These are phyloP conservation scores for Lasioglossum lativentre DNA, from an alignment of 2,888 invertebrate genomes.

Conservation along the genomic window DNA sequence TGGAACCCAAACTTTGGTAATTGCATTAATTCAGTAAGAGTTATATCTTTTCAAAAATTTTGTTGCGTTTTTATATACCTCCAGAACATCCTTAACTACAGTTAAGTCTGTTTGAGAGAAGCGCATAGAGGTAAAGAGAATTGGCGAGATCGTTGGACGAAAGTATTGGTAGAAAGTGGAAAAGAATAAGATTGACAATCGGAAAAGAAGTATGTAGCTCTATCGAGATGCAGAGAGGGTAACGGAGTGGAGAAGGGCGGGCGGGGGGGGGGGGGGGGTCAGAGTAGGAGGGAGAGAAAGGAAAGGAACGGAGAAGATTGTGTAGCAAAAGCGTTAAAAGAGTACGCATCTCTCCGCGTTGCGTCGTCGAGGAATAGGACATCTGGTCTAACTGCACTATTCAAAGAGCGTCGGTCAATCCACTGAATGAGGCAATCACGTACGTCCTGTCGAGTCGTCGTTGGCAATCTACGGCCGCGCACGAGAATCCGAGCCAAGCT, in stretches of 20 bases:
- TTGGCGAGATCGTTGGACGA: not conserved
- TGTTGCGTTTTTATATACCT: no score
- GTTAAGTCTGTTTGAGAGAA: no score
- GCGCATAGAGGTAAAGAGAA: not conserved
- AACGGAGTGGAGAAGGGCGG: not conserved
- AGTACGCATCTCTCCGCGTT: conserved; percentile 50
- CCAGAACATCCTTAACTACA: no score
- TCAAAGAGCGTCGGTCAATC: conserved; percentile 81
- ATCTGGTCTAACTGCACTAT: conserved; percentile 78
- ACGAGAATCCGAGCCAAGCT: conserved; percentile 48
- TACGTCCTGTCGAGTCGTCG: conserved; percentile 79
- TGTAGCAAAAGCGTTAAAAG: conserved; percentile 36
- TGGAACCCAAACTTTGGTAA: no score
- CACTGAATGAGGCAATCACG: conserved; percentile 83
- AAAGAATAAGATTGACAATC: not conserved
- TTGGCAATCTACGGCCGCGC: conserved; percentile 43
- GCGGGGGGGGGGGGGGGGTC: not conserved
- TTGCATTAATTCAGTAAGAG: no score
- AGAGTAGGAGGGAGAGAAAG: not conserved
- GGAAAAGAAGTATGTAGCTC: not conserved
- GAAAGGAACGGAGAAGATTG: not conserved
- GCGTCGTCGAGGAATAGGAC: conserved; percentile 54
- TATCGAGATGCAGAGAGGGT: not conserved
- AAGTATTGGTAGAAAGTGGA: not conserved
- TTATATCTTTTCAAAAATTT: no score